phyloP scores from a whole-genome alignment of 2,113 vertebrate species.

The Equus przewalskii region DNA sequence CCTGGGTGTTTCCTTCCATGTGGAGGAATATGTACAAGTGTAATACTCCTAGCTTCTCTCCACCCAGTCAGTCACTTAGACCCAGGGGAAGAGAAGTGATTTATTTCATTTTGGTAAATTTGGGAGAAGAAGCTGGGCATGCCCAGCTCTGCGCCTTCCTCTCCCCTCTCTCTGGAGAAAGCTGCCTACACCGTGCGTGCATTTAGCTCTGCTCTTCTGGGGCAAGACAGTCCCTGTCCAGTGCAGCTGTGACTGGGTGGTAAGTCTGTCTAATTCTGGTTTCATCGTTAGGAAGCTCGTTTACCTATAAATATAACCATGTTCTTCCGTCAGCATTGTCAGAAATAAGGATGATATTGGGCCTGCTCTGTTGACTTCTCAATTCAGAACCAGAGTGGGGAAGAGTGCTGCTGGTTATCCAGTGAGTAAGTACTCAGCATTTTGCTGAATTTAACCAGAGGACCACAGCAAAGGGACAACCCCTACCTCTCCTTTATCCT shows the following conservation, averaged over 20 bases:
- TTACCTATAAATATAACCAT: background rate
- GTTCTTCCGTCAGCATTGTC: background rate
- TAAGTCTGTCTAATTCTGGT: background rate
- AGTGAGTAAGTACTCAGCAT: background rate
- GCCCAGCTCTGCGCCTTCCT: background rate
- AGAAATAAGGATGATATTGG: conserved; percentile 40
- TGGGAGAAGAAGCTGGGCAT: background rate
- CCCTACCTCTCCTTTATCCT: background rate
- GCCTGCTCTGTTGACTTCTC: conserved; percentile 25
- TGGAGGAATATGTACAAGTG: background rate
- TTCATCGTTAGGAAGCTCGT: conserved; percentile 24
- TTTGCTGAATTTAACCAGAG: background rate
- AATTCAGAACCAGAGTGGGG: conserved; percentile 6
- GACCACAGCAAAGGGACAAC: background rate
- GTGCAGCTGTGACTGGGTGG: background rate
- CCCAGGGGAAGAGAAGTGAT: background rate
- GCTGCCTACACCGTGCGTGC: background rate
- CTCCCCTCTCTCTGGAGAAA: background rate
- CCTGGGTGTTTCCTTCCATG: background rate
- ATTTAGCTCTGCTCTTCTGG: background rate
- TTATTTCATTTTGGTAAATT: background rate
- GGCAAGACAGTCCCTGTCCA: background rate
- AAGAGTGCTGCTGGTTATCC: background rate
- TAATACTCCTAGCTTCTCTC: background rate
- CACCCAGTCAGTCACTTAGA: background rate